phyloP scores from a whole-genome alignment of 1,140 invertebrate genomes.

The Amphibalanus amphitrite region DNA sequence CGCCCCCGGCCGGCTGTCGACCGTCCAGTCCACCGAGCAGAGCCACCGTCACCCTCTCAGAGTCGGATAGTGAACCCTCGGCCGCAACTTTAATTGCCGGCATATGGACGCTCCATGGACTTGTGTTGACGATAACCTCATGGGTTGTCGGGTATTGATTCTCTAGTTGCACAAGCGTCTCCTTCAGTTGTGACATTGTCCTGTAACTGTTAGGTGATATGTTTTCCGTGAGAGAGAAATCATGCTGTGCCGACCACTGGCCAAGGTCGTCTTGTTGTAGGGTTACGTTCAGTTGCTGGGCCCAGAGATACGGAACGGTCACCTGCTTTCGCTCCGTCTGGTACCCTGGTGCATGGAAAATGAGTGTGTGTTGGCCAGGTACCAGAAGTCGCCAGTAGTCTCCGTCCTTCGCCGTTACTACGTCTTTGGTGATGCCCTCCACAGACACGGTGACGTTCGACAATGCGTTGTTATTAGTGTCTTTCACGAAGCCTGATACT shows the following conservation, averaged over 20 bases:
- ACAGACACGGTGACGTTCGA: slow-evolving; percentile 53
- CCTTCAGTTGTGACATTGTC: slow-evolving; percentile 40
- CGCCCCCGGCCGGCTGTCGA: slow-evolving; percentile 62
- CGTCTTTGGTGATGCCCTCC: slow-evolving; percentile 47
- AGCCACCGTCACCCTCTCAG: slow-evolving; percentile 51
- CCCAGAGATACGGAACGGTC: slow-evolving; percentile 39
- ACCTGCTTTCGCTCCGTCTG: slow-evolving; percentile 40
- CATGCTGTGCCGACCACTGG: slow-evolving; percentile 58
- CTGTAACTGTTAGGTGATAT: slow-evolving; percentile 34
- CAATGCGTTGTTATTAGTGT: slow-evolving; percentile 53
- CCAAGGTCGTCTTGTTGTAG: slow-evolving; percentile 51
- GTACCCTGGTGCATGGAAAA: slow-evolving; percentile 47
- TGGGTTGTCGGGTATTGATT: slow-evolving; percentile 39
- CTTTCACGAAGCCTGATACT: slow-evolving; percentile 65
- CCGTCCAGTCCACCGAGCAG: slow-evolving; percentile 67
- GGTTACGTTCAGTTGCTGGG: slow-evolving; percentile 54
- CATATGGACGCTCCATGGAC: slow-evolving; percentile 37
- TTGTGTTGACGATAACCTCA: slow-evolving; percentile 41
- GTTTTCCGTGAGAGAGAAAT: slow-evolving; percentile 43
- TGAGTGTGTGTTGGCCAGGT: slow-evolving; percentile 74
- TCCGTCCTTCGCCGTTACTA: slow-evolving; percentile 48
- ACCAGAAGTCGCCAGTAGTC: slow-evolving; percentile 85
- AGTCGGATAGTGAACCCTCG: slow-evolving; percentile 1
- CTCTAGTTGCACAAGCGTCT: slow-evolving; percentile 43
- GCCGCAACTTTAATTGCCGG: slow-evolving; percentile 44